Base-by-base conservation (phyloP, 2,888 invertebrate genomes). In the Horisme vitalbata region DNA sequence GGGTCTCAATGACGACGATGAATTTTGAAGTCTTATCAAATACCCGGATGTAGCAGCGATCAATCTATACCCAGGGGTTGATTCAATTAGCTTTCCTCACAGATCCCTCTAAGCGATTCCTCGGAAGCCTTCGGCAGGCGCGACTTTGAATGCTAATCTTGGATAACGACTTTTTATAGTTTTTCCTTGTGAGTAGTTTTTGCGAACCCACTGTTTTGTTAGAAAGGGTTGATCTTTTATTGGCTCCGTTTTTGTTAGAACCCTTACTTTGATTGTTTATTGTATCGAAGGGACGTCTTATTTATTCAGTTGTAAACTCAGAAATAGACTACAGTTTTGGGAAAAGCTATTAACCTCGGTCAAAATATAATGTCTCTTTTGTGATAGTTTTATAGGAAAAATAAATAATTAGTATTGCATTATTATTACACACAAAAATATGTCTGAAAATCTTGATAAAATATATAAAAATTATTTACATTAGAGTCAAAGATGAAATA, bases 101-200 rank as follows among this genome's bases (percentile, higher is more conserved):
- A n/a, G 26, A 45, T 28, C 8, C 37, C 26, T 4, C 14, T 6
- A 13, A 43, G 39, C 23, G 32, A 39, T 26, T 36, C 18, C 36
- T 8, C 23, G 23, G 21, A 35, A 38, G 18, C 41, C 33, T 27
- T 14, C 26, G 11, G 11, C 32, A 15, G 39, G 44, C 43, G 43
- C 43, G 43, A 43, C 45, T 46, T 37, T 45, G 41, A 47, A 55
- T 55, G 46, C 47, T 50, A 52, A 52, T 52, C 46, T 32, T 13
- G 43, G 45, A 46, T 45, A 41, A 44, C 27, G 27, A 37, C 39
- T 33, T 49, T 50, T 44, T 51, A 55, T 37, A 34, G 41, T 34
- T 41, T 36, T 37, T 30, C 35, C n/a, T 36, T 36, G 46, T 21
- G 33, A 38, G 43, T 43, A 41, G 46, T 47, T 41, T 32, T 15